Evolutionary conservation across 2,797 vertebrate species (phyloP), one percentile per base, ranked within the genome.

Genomic region (Catostomus latipinnis): DNA sequence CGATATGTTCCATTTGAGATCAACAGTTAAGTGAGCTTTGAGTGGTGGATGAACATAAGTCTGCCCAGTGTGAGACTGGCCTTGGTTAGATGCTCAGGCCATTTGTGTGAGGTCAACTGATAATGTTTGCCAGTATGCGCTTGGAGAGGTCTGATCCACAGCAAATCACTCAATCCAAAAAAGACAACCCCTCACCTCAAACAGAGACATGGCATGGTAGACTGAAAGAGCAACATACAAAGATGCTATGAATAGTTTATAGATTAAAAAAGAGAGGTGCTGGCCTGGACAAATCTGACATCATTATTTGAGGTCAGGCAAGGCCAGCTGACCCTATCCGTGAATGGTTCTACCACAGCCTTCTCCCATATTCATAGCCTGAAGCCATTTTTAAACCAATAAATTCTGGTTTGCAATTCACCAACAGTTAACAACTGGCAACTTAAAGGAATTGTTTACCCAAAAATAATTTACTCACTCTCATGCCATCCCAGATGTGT

Each of bases 151-250:
- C 68, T 88, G 81, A 88, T 87, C 86, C 84, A 76, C 65, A 54
- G 82, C 82, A 88, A 90, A 88, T 86, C 82, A 83, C 10, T 6
- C 65, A 85, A 86, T 86, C 78, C 78, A 83, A 83, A 84, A 83
- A 81, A 69, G 76, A 72, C 66, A 67, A 77, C 53, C 14, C 50
- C 46, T 80, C 46, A 2, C 16, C 10, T 10, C 34, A 34, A 34
- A 12, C 50, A 69, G 7, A 46, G 4, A 34, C 34, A 34, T 34
- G 4, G 34, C 46, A 61, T 48, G 14, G 1, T 10, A 4, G 71
- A 61, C 16, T 5, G 22, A 57, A 7, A 57, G 58, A 61, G 34
- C 8, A 11, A 46, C 18, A 69, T 50, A 53, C 34, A 34, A 3
- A 18, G 8, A 56, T 48, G 14, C 1, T 60, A 12, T 11, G 43